Base-by-base conservation (phyloP, 2,888 invertebrate genomes). In the Drosophila koepferae region DNA sequence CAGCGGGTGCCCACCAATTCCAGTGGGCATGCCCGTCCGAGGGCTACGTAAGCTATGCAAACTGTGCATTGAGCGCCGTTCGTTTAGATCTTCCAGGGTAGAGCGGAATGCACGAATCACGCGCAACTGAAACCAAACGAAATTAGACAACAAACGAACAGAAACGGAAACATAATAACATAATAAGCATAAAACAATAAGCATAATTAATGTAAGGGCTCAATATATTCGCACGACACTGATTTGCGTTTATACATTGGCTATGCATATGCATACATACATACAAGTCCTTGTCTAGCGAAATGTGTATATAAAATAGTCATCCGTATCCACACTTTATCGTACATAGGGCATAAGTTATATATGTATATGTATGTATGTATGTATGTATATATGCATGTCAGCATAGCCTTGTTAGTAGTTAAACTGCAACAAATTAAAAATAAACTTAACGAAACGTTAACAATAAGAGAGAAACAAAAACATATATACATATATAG, bases 61-160 rank as follows among this genome's bases (percentile, higher is more conserved):
- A 95, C 98, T 98, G 96, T 99, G 98, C 94, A 98, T 96, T 94
- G 98, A 99, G 94, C 99, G 98, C 92, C 98, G 97, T 95, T 99
- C 99, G 95, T 98, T 99, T 95, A 99, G 95, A 95, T 99, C 99
- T 96, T 99, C 99, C 96, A 99, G 96, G 93, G 97, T 99, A 93
- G 98, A 98, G 95, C 97, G 98, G 97, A 99, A 99, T 94, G 99
- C 99, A 95, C 99, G 98, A 95, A 99, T 99, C 95, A 99, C 99
- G 95, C 99, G 98, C 95, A 99, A 97, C 99, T 99, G 98, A 95
- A 97, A 97, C 51, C 91, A 92, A 90, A 91, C 81, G 90, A 92
- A 92, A 91, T 91, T 90, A 89, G 90, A 92, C 91, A 92, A 92
- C 91, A 92, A 92, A 92, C 90, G 89, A 91, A 90, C 83, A 87